A percentile compares a stretch with the other conserved stretches of the same genome.
These are phyloP conservation scores for Meghimatium bilineatum DNA, from an alignment of 2,888 invertebrate species.

Conservation along the genomic window DNA sequence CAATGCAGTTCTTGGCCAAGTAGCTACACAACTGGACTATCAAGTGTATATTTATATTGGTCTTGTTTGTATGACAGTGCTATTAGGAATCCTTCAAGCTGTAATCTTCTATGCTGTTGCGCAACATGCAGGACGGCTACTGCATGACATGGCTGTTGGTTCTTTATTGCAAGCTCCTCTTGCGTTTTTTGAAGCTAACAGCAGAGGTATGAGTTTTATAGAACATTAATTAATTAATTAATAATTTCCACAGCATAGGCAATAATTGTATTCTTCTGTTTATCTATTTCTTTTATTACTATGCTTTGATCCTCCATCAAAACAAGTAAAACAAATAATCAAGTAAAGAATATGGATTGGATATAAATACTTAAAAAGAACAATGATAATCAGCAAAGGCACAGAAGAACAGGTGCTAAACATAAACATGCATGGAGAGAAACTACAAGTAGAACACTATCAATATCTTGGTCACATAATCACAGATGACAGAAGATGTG, in stretches of 20 bases:
- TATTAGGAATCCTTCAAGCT: conserved; percentile 59
- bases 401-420: too few relatives aligned
- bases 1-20: conserved; percentile 37
- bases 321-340: too few relatives aligned
- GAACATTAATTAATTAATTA: background rate
- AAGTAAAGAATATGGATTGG: too few relatives aligned
- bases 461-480: too few relatives aligned
- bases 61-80: conserved; percentile 54
- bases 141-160: conserved; percentile 58
- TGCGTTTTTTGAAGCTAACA: conserved; percentile 57
- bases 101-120: conserved; percentile 58
- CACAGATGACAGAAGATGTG: too few relatives aligned
- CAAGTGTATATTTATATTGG: conserved; percentile 60
- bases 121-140: conserved; percentile 48
- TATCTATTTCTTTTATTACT: too few relatives aligned
- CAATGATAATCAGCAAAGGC: too few relatives aligned
- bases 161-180: conserved; percentile 60
- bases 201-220: conserved; percentile 46
- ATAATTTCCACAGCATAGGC: background rate
- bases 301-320: too few relatives aligned
- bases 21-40: conserved; percentile 43
- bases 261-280: too few relatives aligned
- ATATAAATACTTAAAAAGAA: too few relatives aligned
- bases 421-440: too few relatives aligned
- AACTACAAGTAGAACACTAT: too few relatives aligned